These are phyloP conservation scores for Progne subis DNA, from an alignment of 2,113 vertebrate species.

Conservation along the genomic window DNA sequence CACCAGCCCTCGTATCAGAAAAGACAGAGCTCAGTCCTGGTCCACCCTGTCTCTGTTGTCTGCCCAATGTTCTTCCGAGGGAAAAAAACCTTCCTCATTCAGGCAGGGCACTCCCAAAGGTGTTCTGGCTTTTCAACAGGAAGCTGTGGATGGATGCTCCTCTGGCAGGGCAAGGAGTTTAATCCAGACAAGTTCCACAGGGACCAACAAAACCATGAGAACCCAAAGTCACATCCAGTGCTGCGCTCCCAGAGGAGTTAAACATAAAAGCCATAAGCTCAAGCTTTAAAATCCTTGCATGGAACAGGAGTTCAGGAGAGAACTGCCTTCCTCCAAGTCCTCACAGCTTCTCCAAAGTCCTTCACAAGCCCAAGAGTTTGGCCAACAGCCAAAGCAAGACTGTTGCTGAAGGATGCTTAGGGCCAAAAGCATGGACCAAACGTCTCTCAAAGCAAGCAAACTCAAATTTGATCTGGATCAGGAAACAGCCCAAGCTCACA, in stretches of 20 bases:
- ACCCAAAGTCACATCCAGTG: background rate
- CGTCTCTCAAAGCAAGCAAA: rapidly evolving
- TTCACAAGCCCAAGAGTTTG: background rate
- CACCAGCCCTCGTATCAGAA: background rate
- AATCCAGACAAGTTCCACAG: background rate
- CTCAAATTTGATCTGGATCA: background rate
- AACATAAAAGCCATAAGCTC: background rate
- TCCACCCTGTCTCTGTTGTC: background rate
- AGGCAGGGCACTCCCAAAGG: background rate
- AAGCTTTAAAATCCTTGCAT: background rate
- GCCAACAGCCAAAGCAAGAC: background rate
- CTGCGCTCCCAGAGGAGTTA: background rate
- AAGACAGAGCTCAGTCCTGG: background rate
- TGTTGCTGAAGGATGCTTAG: background rate
- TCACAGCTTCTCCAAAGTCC: background rate
- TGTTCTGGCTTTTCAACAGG: background rate
- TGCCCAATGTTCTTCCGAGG: background rate
- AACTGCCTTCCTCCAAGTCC: background rate
- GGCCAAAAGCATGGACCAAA: background rate
- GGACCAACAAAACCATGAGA: background rate
- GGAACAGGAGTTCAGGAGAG: background rate
- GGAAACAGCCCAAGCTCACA: background rate
- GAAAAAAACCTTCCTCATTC: background rate
- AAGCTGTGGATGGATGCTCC: background rate
- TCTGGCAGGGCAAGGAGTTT: background rate